Conservation (phyloP, 2,113 vertebrate species). For the Elephantulus edwardii region DNA sequence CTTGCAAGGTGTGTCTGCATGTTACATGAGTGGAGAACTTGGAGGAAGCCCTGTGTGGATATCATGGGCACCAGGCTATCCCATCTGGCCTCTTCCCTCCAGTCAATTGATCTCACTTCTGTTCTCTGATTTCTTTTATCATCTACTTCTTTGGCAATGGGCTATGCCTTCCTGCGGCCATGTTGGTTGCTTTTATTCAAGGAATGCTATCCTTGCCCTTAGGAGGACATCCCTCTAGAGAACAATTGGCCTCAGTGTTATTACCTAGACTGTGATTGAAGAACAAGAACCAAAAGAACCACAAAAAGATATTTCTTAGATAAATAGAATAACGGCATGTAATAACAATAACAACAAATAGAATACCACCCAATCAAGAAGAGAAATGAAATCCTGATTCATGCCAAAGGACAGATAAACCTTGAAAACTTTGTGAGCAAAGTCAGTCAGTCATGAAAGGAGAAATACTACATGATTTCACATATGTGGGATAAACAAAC, state of each 20-base stretch:
- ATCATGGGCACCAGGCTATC: no score
- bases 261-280: background rate
- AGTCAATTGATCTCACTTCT: background rate
- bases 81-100: background rate
- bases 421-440: background rate
- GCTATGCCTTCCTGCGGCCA: background rate
- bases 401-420: background rate
- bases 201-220: background rate
- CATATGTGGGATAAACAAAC: background rate
- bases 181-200: background rate
- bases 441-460: background rate
- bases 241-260: background rate
- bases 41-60: background rate
- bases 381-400: background rate
- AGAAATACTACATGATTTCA: background rate
- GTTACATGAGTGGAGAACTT: background rate
- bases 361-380: background rate
- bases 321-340: no score
- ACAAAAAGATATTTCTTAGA: background rate
- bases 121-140: background rate
- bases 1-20: background rate
- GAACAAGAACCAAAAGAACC: background rate
- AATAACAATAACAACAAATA: no score
- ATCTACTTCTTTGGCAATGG: background rate
- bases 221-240: background rate